Evolutionary conservation across 2,797 vertebrate genomes (phyloP).

Genomic region (Meda fulgida): DNA sequence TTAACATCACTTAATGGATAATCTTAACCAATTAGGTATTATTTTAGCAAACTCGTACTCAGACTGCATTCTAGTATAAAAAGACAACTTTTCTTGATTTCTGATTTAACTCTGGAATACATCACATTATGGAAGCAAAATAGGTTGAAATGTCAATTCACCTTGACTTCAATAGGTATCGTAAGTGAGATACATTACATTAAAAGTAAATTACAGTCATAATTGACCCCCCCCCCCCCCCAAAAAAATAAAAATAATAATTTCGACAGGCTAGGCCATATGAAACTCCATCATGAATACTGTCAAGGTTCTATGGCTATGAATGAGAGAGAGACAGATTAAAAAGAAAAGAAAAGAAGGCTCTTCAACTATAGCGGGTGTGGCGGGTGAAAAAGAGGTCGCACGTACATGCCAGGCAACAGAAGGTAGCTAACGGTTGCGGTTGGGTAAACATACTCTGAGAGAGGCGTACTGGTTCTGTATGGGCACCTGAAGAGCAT

Average conservation of each 20-base stretch:
- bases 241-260: neutral
- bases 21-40: neutral
- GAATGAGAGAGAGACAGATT: conserved; percentile 4
- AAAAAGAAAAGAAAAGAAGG: conserved; percentile 15
- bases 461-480: conserved; percentile 76
- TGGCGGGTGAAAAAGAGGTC: conserved; percentile 34
- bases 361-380: neutral
- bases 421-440: conserved; percentile 80
- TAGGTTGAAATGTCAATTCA: neutral
- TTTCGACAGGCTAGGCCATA: neutral
- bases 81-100: neutral
- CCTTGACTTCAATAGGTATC: neutral
- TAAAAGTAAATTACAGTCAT: neutral
- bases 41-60: neutral
- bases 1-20: no score
- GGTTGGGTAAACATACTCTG: conserved; percentile 70
- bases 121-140: conserved; percentile 16
- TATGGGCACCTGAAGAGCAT: conserved; percentile 77
- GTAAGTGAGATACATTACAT: neutral
- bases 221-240: neutral
- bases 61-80: neutral
- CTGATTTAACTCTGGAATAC: neutral
- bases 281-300: conserved; percentile 48
- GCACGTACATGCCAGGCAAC: conserved; percentile 58
- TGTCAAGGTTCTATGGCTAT: conserved; percentile 55